These are phyloP conservation scores for Scarus forsteni DNA, from an alignment of 2,797 vertebrate species.

Conservation along the genomic window DNA sequence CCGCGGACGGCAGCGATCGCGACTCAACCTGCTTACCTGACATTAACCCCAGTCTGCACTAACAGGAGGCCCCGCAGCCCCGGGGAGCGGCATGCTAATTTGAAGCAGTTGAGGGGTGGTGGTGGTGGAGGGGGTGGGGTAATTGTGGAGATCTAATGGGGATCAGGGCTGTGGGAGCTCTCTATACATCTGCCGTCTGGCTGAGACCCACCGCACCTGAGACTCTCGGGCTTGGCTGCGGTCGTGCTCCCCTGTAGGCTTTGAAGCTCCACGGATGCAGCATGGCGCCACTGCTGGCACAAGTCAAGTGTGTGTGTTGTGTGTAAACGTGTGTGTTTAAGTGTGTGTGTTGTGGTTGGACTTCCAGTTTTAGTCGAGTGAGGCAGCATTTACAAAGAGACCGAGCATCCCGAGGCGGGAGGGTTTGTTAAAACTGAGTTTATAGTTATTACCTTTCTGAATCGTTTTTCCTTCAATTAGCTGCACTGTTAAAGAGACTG, in stretches of 20 bases:
- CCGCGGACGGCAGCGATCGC: constrained; percentile 57
- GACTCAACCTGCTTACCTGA: constrained; percentile 80
- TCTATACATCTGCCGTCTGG: constrained; percentile 80
- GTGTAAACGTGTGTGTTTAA: constrained; percentile 9
- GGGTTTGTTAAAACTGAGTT: neutral
- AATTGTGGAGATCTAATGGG: constrained; percentile 79
- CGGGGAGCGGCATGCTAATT: constrained; percentile 78
- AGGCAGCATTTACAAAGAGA: constrained; percentile 20
- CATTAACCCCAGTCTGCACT: constrained; percentile 79
- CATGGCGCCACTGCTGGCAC: constrained; percentile 65
- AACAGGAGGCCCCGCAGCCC: constrained; percentile 72
- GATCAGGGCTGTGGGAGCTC: constrained; percentile 78
- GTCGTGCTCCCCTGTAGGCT: constrained; percentile 62
- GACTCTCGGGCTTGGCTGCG: constrained; percentile 65
- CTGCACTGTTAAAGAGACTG: too few relatives aligned
- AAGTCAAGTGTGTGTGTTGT: constrained; percentile 29
- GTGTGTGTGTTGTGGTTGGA: constrained; percentile 44
- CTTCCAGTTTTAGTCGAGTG: constrained; percentile 39
- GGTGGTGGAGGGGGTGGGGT: constrained; percentile 43
- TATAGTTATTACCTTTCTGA: neutral
- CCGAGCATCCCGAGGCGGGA: constrained; percentile 4
- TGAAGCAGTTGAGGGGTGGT: constrained; percentile 61
- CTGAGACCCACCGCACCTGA: constrained; percentile 80
- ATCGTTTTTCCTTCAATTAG: neutral
- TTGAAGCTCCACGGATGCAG: constrained; percentile 61